A percentile compares a stretch with the other conserved stretches of the same genome.
Evolutionary conservation across 1,140 invertebrate genomes (phyloP).

Genomic region (Bombus picipes): DNA sequence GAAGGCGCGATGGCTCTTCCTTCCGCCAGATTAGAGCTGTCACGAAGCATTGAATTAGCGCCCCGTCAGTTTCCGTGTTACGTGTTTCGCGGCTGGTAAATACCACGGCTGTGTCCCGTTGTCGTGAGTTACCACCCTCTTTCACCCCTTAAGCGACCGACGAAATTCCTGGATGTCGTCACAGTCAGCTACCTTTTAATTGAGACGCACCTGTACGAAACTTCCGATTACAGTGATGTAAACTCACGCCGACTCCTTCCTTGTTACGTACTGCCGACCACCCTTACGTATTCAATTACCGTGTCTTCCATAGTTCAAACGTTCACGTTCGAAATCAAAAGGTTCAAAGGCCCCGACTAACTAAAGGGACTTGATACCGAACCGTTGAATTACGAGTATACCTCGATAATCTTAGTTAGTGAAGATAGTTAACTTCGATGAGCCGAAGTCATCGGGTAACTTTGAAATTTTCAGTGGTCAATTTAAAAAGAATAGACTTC

Average conservation of each 20-base stretch:
- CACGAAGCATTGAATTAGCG: constrained; percentile 68
- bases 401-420: background rate
- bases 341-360: background rate
- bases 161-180: constrained; percentile 26
- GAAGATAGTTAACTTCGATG: background rate
- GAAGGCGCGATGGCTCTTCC: constrained; percentile 67
- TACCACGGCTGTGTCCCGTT: constrained; percentile 31
- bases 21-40: constrained; percentile 69
- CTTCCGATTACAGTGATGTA: constrained; percentile 28
- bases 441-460: background rate
- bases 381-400: background rate
- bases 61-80: constrained; percentile 58
- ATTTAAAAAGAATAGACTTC: no score
- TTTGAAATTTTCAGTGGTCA: background rate
- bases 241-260: constrained; percentile 18
- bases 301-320: background rate
- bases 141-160: background rate
- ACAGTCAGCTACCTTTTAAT: constrained; percentile 41
- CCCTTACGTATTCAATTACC: background rate
- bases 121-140: background rate
- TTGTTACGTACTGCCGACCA: background rate
- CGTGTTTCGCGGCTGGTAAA: constrained; percentile 55
- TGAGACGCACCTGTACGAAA: background rate
- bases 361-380: background rate
- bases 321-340: background rate